Base-by-base conservation (phyloP, 2,797 vertebrate genomes). In the Smutsia gigantea region DNA sequence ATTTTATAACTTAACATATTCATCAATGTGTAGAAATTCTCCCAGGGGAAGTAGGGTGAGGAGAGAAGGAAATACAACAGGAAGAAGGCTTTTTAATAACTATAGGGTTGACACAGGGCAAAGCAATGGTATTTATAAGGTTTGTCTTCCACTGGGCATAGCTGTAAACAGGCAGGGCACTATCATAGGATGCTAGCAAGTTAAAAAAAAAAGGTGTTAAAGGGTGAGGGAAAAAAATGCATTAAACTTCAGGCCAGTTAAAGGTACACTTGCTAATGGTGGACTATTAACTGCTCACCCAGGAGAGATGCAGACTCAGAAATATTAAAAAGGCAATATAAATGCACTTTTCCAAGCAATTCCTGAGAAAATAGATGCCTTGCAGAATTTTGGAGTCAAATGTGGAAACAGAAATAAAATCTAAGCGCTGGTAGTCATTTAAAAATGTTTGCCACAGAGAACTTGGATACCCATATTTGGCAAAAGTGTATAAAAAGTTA, bases 1-100 rank as follows among this genome's bases (percentile, higher is more conserved):
- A 94, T 91, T 98, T 95, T 93, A 72, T 94, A 91, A 94, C 93
- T 97, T 98, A 97, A 98, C 95, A 74, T 94, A 98, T 98, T 97
- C 96, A 97, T 96, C 95, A 97, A 97, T 1, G 83, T 34, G 87
- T 15, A 93, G 95, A 97, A 96, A 95, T 93, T 90, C 96, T 97
- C 13, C 2, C 17, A 51, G 90, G 91, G 95, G 88, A 2, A 83
- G 15, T 4, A 34, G 46, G 57, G 91, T 66, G 79, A 96, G 34
- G 57, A 93, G 53, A 42, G 71, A 89, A 97, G 93, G 49, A 95
- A 92, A 92, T 77, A 96, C 72, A 34, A 81, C 85, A 95, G 91
- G 18, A 92, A 59, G 79, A 88, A 90, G 94, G 68, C 31, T 81
- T 64, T 96, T 92, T 96, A 90, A 95, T 97, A 91, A 83, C 92